Base-by-base conservation (phyloP, 2,797 vertebrate species). In the Microtus californicus region DNA sequence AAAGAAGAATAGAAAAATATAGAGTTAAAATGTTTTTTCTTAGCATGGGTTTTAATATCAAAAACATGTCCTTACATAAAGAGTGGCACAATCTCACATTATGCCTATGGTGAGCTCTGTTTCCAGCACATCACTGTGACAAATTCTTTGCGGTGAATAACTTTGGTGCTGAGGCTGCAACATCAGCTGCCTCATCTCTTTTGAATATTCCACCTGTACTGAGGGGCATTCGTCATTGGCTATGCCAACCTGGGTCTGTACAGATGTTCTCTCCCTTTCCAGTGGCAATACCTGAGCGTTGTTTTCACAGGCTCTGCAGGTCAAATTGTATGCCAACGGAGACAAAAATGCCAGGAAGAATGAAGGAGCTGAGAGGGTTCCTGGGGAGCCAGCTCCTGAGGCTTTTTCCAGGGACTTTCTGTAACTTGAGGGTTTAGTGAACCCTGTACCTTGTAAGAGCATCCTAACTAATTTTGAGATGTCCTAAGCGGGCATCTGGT, bases 71-170 rank as follows among this genome's bases (percentile, higher is more conserved):
- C 43, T 34, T 48, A 51, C 34, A 4, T n/a, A n/a, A 67, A 85
- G 31, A 67, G 31, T 25, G 63, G 43, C 31, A 48, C n/a, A 85
- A 67, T 85, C 31, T n/a, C 23, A 0, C 45, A 13, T 85, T 51
- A 25, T n/a, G 63, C 11, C n/a, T 9, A 15, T 8, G 1, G 23
- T 85, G 43, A 12, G 34, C 11, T 23, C 40, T 96, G 51, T 95
- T 80, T 40, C 73, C 51, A 21, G 3, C 83, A 77, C 23, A 23
- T 80, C 51, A 74, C 51, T 56, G 89, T 45, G n/a, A 89, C 0
- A 67, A 9, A 51, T 25, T 34, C 81, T 65, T 65, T 59, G 91
- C 43, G 45, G 21, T 91, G 69, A 97, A n/a, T 96, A 48, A 81
- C 34, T 69, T 87, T 79, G 45, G 48, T 90, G 11, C 34, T 82